Evolutionary conservation across 2,113 vertebrate species (phyloP), one percentile per base, ranked within the genome.

Genomic region (Zapus hudsonius): DNA sequence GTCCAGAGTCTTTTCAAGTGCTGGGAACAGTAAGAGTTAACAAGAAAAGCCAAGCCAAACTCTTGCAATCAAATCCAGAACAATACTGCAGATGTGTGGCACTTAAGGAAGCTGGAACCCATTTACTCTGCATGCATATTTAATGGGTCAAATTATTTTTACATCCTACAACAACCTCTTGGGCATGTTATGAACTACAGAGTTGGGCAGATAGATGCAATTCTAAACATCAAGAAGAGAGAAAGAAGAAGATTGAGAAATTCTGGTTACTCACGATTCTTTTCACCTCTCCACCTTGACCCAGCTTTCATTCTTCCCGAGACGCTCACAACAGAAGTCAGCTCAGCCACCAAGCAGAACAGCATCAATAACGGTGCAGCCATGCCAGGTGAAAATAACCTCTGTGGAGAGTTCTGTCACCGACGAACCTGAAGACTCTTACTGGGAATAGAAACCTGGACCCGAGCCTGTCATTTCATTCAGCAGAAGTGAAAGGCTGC

Each of bases 231-330:
- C 96, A 93, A 94, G 92, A 96, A 82, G 89, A 27, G 87, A 96
- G 87, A 94, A 92, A 96, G 82, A 96, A 97, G 92, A 72, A 96
- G 72, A 95, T 70, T 81, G 17, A 95, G 96, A 96, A 93, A 96
- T 76, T 95, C 89, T 4, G 87, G 95, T 98, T 99, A 99, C 99
- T 99, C 99, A 99, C 99, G 98, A 98, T 98, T 99, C 98, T 98
- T 98, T 98, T 99, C 98, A 98, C 98, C 98, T 98, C 98, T 99
- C 99, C 99, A 99, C 98, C 98, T 99, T 98, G 98, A 98, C 97
- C 98, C 98, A 89, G 98, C 98, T 98, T 98, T 99, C 95, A 97
- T 96, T 96, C 97, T 98, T 94, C 98, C 98, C 0, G 96, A 95
- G 93, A 98, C 61, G 94, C 98, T 98, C 95, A 95, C 97, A 84